These are phyloP conservation scores for Nineta flava DNA, from an alignment of 2,888 invertebrate species.

Conservation along the genomic window DNA sequence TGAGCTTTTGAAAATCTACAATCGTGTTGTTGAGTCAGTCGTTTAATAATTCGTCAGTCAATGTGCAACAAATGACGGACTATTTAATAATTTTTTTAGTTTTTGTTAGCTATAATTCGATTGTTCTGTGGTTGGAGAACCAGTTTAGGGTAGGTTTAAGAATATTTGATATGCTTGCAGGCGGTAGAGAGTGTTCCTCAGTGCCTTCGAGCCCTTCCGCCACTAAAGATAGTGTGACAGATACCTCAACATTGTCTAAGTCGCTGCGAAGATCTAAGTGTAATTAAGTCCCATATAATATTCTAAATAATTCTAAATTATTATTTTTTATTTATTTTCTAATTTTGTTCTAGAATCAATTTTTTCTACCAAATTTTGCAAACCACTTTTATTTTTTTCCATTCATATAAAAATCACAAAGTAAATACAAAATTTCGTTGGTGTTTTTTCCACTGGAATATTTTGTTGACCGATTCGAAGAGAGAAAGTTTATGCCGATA, in stretches of 20 bases:
- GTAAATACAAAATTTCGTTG: neutral
- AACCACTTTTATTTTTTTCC: neutral
- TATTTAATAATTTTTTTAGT: too few relatives aligned
- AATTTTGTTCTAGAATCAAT: conserved; percentile 1
- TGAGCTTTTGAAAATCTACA: too few relatives aligned
- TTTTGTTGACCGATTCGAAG: too few relatives aligned
- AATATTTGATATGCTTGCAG: conserved; percentile 34
- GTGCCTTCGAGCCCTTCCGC: conserved; percentile 53
- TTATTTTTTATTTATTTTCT: neutral
- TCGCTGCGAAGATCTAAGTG: conserved; percentile 66
- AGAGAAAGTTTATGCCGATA: too few relatives aligned
- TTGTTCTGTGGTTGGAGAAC: too few relatives aligned
- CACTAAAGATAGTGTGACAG: conserved; percentile 27
- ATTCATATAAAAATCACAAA: neutral
- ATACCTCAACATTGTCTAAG: conserved; percentile 30
- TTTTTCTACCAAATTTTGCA: neutral
- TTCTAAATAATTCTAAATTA: neutral
- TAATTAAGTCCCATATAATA: conserved; percentile 32
- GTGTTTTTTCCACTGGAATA: neutral
- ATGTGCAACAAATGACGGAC: too few relatives aligned
- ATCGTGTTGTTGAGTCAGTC: too few relatives aligned
- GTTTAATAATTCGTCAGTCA: too few relatives aligned
- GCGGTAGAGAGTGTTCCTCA: conserved; percentile 28
- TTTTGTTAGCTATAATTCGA: too few relatives aligned
- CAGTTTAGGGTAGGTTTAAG: neutral